These are phyloP conservation scores for Oceanodroma leucorhoa DNA, from an alignment of 2,797 vertebrate species.

Conservation along the genomic window DNA sequence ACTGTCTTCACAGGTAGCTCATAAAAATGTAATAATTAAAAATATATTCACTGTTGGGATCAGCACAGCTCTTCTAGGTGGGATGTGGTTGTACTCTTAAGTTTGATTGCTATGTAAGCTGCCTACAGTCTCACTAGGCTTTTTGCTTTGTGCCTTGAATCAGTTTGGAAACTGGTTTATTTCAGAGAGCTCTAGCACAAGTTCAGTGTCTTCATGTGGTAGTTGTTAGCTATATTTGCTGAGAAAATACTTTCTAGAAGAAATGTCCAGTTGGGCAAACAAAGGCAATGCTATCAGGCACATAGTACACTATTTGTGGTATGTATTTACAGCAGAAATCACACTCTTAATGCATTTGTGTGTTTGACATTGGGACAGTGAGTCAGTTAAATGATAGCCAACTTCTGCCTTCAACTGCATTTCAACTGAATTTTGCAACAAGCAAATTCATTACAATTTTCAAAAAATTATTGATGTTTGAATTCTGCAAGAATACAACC, in stretches of 20 bases:
- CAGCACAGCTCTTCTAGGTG: not conserved
- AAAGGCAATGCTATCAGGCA: not conserved
- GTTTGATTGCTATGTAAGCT: not conserved
- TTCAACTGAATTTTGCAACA: not conserved
- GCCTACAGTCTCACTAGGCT: not conserved
- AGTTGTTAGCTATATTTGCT: not conserved
- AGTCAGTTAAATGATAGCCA: not conserved
- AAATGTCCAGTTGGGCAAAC: not conserved
- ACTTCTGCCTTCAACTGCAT: not conserved
- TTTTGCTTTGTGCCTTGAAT: not conserved
- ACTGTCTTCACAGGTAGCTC: not conserved
- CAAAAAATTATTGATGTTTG: not conserved
- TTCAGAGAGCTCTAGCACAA: not conserved
- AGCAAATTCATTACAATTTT: not conserved
- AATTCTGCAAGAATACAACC: not conserved
- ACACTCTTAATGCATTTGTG: not conserved
- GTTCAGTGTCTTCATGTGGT: not conserved
- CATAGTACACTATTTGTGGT: not conserved
- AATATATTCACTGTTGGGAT: not conserved
- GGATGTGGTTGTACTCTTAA: not conserved
- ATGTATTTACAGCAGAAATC: not conserved
- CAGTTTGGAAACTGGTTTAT: not conserved
- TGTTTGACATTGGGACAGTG: not conserved
- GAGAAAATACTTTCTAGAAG: not conserved
- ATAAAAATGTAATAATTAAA: not conserved